Base-by-base conservation (phyloP, 2,888 invertebrate genomes). In the Leucophenga maculata region DNA sequence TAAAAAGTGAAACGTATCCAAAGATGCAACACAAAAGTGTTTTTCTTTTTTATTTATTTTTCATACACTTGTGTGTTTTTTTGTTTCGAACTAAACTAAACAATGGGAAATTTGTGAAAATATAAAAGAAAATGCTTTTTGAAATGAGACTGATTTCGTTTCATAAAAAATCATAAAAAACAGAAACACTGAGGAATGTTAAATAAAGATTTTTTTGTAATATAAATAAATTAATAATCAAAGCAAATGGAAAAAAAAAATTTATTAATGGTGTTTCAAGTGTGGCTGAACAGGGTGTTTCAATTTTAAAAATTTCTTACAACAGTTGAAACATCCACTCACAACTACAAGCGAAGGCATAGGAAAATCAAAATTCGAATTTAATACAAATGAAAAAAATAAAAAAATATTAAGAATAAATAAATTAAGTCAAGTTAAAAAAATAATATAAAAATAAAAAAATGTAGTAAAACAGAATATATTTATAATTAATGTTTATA, bases 61-160 rank as follows among this genome's bases (percentile, higher is more conserved):
- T 72, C 69, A 20, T 71, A 55, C 44, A n/a, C 18, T 8, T 46
- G 4, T 64, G 6, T 18, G 14, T 26, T 11, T 6, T 44, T 39
- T 14, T 60, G 26, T 60, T 39, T 18, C n/a, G n/a, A 14, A 39
- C 20, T 57, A n/a, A 74, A 72, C 73, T 60, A 55, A 71, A 71
- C 68, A 73, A 69, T 59, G 57, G 59, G 71, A 72, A 69, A 68
- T 39, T 69, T 60, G 68, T 72, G 65, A 70, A 74, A 74, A 68
- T 72, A 74, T 68, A 71, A 72, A 73, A 73, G 73, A 66, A 69
- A 74, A 79, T 76, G 80, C 83, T 83, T 39, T 39, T 79, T 82
- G 82, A 79, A 78, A 78, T 82, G 86, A 87, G 88, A 88, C 88
- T 87, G 88, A 88, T 83, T 82, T 84, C 86, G 83, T 87, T 88